These are phyloP conservation scores for Hydropotes inermis DNA, from an alignment of 2,113 vertebrate genomes.

Conservation along the genomic window DNA sequence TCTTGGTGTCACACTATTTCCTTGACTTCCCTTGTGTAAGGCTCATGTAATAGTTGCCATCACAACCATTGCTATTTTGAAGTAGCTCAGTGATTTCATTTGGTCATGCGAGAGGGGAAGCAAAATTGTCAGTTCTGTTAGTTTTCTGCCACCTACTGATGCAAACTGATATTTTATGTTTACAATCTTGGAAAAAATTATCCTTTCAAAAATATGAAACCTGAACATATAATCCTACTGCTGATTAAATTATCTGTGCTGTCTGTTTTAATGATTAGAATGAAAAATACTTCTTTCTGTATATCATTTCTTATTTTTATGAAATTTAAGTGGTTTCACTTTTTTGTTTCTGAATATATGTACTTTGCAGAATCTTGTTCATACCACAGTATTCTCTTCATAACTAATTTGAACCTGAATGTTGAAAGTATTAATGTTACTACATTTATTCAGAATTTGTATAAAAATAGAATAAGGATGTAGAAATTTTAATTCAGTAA, in stretches of 20 bases:
- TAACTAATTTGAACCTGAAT: slow-evolving; percentile 29
- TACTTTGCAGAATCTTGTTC: neutral
- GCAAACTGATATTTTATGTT: neutral
- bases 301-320: neutral
- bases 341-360: slow-evolving; percentile 16
- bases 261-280: neutral
- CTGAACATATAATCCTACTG: neutral
- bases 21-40: neutral
- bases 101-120: neutral
- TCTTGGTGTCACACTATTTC: neutral
- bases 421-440: slow-evolving; percentile 16
- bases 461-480: slow-evolving; percentile 20
- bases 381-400: neutral
- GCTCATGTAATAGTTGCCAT: neutral
- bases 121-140: neutral
- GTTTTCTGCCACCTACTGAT: slow-evolving; percentile 14
- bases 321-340: neutral
- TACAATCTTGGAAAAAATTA: neutral
- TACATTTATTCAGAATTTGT: slow-evolving; percentile 13
- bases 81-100: neutral
- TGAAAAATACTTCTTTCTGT: neutral
- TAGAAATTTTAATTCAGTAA: slow-evolving; percentile 28
- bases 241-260: neutral
- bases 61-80: neutral
- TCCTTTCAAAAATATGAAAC: neutral